Evolutionary conservation across 1,140 invertebrate genomes (phyloP), one percentile per base, ranked within the genome.

Genomic region (Drosophila fuyamai): DNA sequence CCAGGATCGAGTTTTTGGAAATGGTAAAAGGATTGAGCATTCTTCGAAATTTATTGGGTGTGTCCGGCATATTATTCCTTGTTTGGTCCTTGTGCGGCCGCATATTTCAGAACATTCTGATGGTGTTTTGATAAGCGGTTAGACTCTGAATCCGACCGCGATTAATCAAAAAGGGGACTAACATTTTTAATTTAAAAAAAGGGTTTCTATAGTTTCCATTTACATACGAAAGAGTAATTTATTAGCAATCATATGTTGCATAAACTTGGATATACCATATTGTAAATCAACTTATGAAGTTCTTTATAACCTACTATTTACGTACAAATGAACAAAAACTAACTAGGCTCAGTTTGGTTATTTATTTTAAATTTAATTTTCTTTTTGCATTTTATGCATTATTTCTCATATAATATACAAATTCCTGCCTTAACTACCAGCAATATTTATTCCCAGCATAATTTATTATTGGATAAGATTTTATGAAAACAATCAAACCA

Each of bases 121-220:
- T 85, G 55, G 73, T 85, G 81, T 85, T 85, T 85, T 81, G 81
- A 85, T 85, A 85, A 85, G 81, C 82, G 78, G 82, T 85, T 63
- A 38, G 57, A 50, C 35, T 76, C 57, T 67, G 66, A 35, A 43
- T 4, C 9, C 55, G 41, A 60, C 36, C 38, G 60, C 43, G 57
- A 79, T 82, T 79, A 82, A 82, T 82, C 66, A 82, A 82, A 66
- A 10, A 5, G 54, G 43, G 46, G 48, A 36, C 38, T 41, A n/a
- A 1, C 0, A 4, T 6, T 7, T 36, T 36, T 36, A 35, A 44
- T 13, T 23, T 12, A 10, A 12, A 18, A 61, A 44, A n/a, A 48
- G 16, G 29, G 46, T n/a, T 29, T 0, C 8, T 63, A 36, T 44
- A 38, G 8, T 36, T 14, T 1, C 12, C 6, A 65, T 65, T 68